Evolutionary conservation across 2,113 vertebrate species (phyloP), one percentile per base, ranked within the genome.

Genomic region (Otocyon megalotis): DNA sequence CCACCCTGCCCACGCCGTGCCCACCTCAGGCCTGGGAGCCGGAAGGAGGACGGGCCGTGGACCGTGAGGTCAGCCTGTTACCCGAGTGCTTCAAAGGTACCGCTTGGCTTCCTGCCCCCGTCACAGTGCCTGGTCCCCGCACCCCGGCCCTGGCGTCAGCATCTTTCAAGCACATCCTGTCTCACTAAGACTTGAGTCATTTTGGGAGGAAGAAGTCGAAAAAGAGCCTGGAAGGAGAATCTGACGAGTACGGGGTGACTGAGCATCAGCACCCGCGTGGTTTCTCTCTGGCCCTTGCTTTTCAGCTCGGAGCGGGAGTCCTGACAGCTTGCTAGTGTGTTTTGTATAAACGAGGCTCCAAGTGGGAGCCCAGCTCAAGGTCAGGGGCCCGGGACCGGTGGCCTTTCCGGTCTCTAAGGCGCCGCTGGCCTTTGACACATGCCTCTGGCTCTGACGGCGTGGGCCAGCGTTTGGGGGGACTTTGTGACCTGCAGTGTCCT

Each of bases 51-150:
- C 2, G 65, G 85, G 24, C 76, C 1, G 1, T 9, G 62, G 62
- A 37, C 35, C 4, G 0, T 1, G n/a, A 67, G 76, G 37, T 26
- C 37, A 82, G 85, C 76, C 26, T 30, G 11, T 5, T 8, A 15
- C 32, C 56, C 7, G 1, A 6, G 50, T 5, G 58, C 24, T 53
- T 69, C 2, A 0, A 2, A 8, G 1, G 1, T 9, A 26, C 48
- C 2, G 13, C n/a, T 74, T 56, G 63, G 24, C 37, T 24, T 5
- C 43, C 54, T n/a, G 32, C 8, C 54, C 5, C 32, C 30, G 63
- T 67, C 58, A 19, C 7, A 9, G 67, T 7, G 7, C 10, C 54
- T 2, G 3, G 60, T 58, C 43, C 43, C 28, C 24, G 37, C 8
- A 28, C 20, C 15, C 71, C 65, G 74, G 16, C 77, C 26, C 60